Evolutionary conservation across 2,888 invertebrate species (phyloP), one percentile per base, ranked within the genome.

Genomic region (Pyrrhia umbra): DNA sequence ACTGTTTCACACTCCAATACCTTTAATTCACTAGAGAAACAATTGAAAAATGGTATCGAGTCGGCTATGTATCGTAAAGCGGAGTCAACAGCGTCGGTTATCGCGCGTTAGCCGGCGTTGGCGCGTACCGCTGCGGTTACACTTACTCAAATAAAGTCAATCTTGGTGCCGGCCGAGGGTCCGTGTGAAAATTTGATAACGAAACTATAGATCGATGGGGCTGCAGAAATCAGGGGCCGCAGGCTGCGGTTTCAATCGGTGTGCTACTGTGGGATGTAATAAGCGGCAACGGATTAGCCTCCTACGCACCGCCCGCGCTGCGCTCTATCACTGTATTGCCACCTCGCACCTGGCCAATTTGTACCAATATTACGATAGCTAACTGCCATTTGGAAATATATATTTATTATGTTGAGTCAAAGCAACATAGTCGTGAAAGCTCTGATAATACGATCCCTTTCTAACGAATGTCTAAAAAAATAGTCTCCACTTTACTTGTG

Each of bases 151-250:
- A 94, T 95, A 95, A 92, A 94, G 92, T 92, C 94, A 92, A 94
- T 94, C 93, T 94, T 89, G 92, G 89, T 86, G 90, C 87, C 75
- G 84, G 81, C 80, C 85, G 84, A 82, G 88, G 89, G 88, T 84
- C 88, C 93, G 94, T 95, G 94, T 95, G 94, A 95, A 95, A 95
- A 94, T 94, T 95, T 94, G 94, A 94, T 94, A 93, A 94, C 93
- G 89, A 92, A 94, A 89, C 93, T 91, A 93, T 90, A 89, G 93
- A 94, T 92, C 93, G 92, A 91, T 90, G 90, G 90, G 91, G 88
- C 91, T 93, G 93, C 90, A 91, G 92, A 89, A 89, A 89, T 89
- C 88, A 90, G 88, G 85, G 88, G 89, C 88, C 89, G 85, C 89
- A 86, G 79, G 90, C 86, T 94, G 94, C 91, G 94, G 94, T 95